Conservation (phyloP, 2,888 invertebrate genomes). For the Cloeon dipterum region DNA sequence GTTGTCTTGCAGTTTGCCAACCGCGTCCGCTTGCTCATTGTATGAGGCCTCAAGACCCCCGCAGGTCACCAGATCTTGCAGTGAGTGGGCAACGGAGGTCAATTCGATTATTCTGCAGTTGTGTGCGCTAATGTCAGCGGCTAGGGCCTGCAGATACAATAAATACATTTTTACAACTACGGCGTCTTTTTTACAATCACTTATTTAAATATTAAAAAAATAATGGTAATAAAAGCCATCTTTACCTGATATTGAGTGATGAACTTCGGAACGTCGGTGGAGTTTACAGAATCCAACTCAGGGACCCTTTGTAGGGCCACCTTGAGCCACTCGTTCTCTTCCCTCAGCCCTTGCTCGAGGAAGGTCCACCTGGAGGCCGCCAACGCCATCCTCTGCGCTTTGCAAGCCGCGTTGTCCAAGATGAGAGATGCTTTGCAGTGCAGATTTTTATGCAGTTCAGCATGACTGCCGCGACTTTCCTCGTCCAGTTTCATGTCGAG, state of each 20-base stretch:
- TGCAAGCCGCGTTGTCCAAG: slow-evolving; percentile 55
- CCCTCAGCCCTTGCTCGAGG: slow-evolving; percentile 57
- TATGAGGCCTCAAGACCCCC: slow-evolving; percentile 51
- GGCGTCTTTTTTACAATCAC: no score
- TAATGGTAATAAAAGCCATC: neutral
- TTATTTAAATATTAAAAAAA: no score
- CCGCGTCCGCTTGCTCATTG: slow-evolving; percentile 43
- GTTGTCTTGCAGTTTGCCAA: slow-evolving; percentile 49
- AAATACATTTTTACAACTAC: no score
- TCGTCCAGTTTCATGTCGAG: slow-evolving; percentile 60
- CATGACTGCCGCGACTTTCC: slow-evolving; percentile 50
- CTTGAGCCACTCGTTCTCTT: slow-evolving; percentile 61
- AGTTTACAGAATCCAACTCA: slow-evolving; percentile 54
- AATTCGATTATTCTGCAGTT: slow-evolving; percentile 54
- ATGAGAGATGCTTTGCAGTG: slow-evolving; percentile 53
- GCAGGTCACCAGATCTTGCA: slow-evolving; percentile 51
- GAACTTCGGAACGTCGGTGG: slow-evolving; percentile 64
- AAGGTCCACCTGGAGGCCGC: slow-evolving; percentile 69
- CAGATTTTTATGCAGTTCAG: slow-evolving; percentile 47
- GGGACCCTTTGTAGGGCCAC: slow-evolving; percentile 68
- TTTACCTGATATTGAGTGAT: slow-evolving; percentile 51
- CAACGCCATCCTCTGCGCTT: slow-evolving; percentile 61
- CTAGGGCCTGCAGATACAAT: slow-evolving; percentile 30
- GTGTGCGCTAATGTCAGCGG: slow-evolving; percentile 56
- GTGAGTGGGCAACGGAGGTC: slow-evolving; percentile 41